These are phyloP conservation scores for Xestia xanthographa DNA, from an alignment of 2,888 invertebrate species.

Conservation along the genomic window DNA sequence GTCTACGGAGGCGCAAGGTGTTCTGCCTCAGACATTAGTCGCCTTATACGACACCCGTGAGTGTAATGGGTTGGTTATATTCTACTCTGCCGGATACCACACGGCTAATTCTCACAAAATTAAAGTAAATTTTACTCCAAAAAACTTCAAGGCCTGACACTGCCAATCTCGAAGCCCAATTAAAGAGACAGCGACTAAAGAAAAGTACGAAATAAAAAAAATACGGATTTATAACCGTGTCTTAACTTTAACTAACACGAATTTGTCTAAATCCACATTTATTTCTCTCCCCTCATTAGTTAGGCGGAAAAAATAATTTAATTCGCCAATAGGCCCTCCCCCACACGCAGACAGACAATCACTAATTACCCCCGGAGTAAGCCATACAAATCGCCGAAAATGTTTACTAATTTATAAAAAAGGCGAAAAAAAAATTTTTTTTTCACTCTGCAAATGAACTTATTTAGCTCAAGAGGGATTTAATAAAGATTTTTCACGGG, in stretches of 20 bases:
- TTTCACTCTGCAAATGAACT: conserved; percentile 87
- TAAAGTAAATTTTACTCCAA: conserved; percentile 9
- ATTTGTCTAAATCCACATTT: conserved; percentile 80
- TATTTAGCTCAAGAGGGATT: conserved; percentile 88
- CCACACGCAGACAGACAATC: conserved; percentile 82
- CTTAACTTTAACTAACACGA: conserved; percentile 72
- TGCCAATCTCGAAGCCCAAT: conserved; percentile 57
- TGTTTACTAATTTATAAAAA: conserved; percentile 89
- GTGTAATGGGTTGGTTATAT: no score
- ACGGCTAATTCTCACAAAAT: conserved; percentile 12
- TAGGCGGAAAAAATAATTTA: conserved; percentile 82
- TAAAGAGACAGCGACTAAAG: conserved; percentile 57
- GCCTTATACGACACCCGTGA: no score
- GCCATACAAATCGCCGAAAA: conserved; percentile 90
- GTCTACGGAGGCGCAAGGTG: no score
- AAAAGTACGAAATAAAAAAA: conserved; percentile 58
- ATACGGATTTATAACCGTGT: conserved; percentile 65
- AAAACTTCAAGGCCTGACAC: conserved; percentile 14
- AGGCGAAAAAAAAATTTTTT: conserved; percentile 75
- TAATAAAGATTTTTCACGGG: conserved; percentile 90
- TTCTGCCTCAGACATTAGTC: no score
- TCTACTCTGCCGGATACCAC: no score
- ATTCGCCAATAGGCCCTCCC: conserved; percentile 79
- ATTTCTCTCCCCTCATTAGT: conserved; percentile 83
- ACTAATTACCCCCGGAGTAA: conserved; percentile 86